Conservation (phyloP, 2,888 invertebrate species). For the Synanthedon myopaeformis region DNA sequence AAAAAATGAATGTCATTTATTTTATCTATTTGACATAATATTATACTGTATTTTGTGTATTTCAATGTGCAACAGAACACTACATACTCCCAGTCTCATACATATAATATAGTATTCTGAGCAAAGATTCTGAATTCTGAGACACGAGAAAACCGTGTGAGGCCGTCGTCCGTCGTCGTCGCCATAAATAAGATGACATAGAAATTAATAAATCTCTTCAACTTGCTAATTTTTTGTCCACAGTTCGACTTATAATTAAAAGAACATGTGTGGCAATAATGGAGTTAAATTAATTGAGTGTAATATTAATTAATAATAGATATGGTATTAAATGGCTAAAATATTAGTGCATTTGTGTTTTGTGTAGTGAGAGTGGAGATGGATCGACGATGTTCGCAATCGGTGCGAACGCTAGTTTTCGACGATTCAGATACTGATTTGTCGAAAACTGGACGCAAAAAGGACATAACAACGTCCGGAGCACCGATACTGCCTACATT, state of each 20-base stretch:
- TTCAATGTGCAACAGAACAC: too few relatives aligned
- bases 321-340: conserved; percentile 51
- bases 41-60: too few relatives aligned
- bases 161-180: too few relatives aligned
- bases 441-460: conserved; percentile 51
- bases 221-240: not conserved
- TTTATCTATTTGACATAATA: too few relatives aligned
- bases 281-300: not conserved
- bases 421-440: conserved; percentile 77
- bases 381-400: conserved; percentile 75
- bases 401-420: conserved; percentile 81
- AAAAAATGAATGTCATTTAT: too few relatives aligned
- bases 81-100: too few relatives aligned
- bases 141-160: too few relatives aligned
- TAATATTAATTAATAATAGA: not conserved
- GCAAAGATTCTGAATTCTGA: too few relatives aligned
- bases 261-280: too few relatives aligned
- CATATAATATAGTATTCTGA: too few relatives aligned
- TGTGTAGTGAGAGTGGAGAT: conserved; percentile 51
- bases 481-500: conserved; percentile 36
- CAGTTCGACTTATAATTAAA: conserved; percentile 2
- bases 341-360: conserved; percentile 47
- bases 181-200: not conserved
- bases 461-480: conserved; percentile 41
- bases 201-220: not conserved